These are phyloP conservation scores for Apodemus agrarius DNA, from an alignment of 2,797 vertebrate species.

Conservation along the genomic window DNA sequence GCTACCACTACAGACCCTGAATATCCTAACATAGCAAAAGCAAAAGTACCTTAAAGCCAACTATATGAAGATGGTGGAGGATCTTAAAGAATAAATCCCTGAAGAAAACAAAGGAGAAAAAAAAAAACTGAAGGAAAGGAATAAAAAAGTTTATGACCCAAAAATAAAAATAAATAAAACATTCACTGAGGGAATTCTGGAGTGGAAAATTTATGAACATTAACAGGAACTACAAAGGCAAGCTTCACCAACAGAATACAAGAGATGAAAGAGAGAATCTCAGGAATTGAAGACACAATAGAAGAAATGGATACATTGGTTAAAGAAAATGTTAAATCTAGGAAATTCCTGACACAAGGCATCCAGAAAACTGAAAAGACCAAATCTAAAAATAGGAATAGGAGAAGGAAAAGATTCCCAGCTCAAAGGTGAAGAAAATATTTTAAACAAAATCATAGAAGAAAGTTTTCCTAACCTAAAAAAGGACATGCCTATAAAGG, in stretches of 20 bases:
- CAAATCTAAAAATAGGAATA: neutral
- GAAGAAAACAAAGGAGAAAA: neutral
- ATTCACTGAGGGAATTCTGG: neutral
- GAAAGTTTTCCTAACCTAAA: neutral
- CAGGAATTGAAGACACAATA: neutral
- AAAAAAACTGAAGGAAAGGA: neutral
- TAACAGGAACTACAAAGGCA: neutral
- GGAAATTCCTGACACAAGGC: neutral
- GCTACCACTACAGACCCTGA: neutral
- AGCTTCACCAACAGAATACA: neutral
- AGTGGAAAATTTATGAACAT: neutral
- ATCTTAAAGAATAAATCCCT: neutral
- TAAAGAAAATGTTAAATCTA: neutral
- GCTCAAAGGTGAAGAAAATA: neutral
- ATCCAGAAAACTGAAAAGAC: neutral
- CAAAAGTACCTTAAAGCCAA: neutral
- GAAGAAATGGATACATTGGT: neutral
- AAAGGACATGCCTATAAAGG: neutral
- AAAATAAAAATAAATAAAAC: neutral
- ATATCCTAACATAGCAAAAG: neutral
- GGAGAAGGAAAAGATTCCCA: neutral
- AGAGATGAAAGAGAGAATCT: neutral
- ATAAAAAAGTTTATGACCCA: neutral
- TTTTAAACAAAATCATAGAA: neutral
- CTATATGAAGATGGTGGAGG: neutral